phyloP scores from a whole-genome alignment of 2,113 vertebrate species.

The Himantopus leucocephalus region DNA sequence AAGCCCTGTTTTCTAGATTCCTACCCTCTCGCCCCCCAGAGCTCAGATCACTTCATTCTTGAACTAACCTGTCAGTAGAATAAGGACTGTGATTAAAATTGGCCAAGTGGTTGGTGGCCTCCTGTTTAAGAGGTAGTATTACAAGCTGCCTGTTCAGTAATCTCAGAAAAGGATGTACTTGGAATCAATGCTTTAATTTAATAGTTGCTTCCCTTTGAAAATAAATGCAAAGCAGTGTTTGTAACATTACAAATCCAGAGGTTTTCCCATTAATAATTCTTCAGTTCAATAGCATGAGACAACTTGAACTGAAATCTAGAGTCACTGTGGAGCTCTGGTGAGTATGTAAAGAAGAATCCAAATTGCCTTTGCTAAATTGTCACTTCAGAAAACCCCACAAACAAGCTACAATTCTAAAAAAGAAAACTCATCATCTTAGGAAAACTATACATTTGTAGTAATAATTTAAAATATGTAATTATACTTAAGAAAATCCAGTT shows the following conservation, averaged over 20 bases:
- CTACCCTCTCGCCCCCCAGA: accelerated
- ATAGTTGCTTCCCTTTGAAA: not conserved
- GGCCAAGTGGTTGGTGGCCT: not conserved
- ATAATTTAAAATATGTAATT: not conserved
- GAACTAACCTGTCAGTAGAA: not conserved
- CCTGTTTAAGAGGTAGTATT: not conserved
- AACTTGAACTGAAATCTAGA: not conserved
- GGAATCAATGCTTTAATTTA: not conserved
- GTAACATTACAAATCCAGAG: not conserved
- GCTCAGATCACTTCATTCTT: not conserved
- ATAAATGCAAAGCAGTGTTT: not conserved
- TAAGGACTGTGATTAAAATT: not conserved
- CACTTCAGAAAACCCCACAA: not conserved
- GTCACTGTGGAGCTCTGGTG: not conserved
- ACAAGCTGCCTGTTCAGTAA: not conserved
- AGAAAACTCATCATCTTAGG: not conserved
- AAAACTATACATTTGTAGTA: not conserved
- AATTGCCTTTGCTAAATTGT: not conserved
- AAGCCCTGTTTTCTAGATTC: not conserved
- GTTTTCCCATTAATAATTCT: not conserved
- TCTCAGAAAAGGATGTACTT: not conserved
- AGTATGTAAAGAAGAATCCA: not conserved
- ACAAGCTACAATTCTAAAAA: not conserved
- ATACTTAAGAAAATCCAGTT: not conserved
- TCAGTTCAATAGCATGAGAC: not conserved